Conservation (phyloP, 1,140 invertebrate genomes). For the Oryctes rhinoceros region DNA sequence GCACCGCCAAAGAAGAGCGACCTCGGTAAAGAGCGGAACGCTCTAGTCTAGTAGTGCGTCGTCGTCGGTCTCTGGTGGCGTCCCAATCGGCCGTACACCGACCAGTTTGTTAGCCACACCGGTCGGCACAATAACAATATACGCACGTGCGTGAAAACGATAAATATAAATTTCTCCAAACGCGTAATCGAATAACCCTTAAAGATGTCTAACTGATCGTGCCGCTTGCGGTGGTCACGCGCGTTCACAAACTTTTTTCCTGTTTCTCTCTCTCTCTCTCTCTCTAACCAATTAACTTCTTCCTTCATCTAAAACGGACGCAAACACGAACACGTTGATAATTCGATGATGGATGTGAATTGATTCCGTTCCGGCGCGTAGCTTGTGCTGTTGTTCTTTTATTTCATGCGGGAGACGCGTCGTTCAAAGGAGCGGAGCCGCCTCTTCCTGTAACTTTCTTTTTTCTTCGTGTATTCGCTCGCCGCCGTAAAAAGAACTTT, state of each 20-base stretch:
- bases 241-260: too few relatives aligned
- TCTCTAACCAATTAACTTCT: too few relatives aligned
- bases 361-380: not conserved
- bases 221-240: too few relatives aligned
- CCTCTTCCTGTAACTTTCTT: too few relatives aligned
- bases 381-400: too few relatives aligned
- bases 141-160: slow-evolving; percentile 14
- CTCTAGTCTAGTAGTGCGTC: not conserved
- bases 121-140: not conserved
- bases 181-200: too few relatives aligned
- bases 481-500: not conserved
- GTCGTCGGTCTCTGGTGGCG: slow-evolving; percentile 30
- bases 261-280: too few relatives aligned
- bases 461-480: not conserved
- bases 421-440: not conserved
- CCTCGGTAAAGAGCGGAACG: not conserved
- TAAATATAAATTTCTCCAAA: too few relatives aligned
- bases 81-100: not conserved
- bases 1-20: not conserved
- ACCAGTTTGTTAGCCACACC: not conserved
- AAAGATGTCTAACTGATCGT: too few relatives aligned
- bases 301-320: too few relatives aligned
- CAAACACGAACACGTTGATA: not conserved
- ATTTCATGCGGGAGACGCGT: too few relatives aligned
- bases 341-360: not conserved